A percentile compares a stretch with the other conserved stretches of the same genome.
phyloP scores from a whole-genome alignment of 2,113 vertebrate species.

The Ictalurus furcatus region DNA sequence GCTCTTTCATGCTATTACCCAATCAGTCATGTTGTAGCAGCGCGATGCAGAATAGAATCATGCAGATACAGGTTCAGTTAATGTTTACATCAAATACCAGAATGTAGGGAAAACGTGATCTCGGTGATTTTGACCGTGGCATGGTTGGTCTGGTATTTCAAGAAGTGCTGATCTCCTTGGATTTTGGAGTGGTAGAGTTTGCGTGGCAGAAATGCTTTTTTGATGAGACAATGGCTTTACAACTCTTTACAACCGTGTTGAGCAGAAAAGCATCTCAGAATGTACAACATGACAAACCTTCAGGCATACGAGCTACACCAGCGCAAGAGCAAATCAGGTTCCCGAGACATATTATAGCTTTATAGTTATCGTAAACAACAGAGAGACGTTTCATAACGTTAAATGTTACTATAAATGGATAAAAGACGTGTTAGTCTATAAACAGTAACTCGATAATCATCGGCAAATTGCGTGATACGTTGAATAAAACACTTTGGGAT shows the following conservation, averaged over 20 bases:
- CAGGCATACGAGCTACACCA: neutral
- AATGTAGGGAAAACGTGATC: too few relatives aligned
- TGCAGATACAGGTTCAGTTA: neutral
- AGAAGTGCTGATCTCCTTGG: neutral
- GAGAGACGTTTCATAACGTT: neutral
- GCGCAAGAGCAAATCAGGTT: neutral
- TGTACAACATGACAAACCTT: neutral
- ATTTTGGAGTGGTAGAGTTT: neutral
- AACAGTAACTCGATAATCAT: too few relatives aligned
- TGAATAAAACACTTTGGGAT: neutral
- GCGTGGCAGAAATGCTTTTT: neutral
- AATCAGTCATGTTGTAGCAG: neutral
- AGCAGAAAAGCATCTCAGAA: neutral
- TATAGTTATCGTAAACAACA: neutral
- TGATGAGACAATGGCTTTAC: neutral
- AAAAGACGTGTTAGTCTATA: too few relatives aligned
- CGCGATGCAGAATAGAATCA: neutral
- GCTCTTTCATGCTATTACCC: neutral
- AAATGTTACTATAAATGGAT: neutral
- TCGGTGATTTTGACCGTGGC: too few relatives aligned
- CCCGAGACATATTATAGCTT: neutral
- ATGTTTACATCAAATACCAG: too few relatives aligned
- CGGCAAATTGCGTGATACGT: too few relatives aligned
- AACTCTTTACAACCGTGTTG: neutral
- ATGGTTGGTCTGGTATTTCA: neutral